Evolutionary conservation across 2,113 vertebrate species (phyloP).

Genomic region (Nycticebus coucang): DNA sequence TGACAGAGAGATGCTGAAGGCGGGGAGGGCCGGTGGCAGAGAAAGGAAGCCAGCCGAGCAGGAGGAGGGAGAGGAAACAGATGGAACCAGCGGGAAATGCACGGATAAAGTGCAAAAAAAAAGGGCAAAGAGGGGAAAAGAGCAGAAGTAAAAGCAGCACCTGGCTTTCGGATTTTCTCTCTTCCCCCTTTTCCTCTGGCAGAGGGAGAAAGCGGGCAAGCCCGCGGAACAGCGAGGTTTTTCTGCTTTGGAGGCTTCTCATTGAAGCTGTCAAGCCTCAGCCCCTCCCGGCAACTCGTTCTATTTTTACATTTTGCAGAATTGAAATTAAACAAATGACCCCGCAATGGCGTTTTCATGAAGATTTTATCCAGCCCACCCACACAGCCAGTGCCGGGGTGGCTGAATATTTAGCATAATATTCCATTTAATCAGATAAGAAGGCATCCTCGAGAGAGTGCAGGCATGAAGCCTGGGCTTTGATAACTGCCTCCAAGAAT

Average conservation of each 20-base stretch:
- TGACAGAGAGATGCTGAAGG: not conserved
- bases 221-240: not conserved
- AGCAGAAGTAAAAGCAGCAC: not conserved
- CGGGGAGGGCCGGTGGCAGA: rapidly evolving
- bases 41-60: not conserved
- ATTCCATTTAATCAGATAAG: slow-evolving; percentile 51
- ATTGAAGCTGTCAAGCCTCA: slow-evolving; percentile 53
- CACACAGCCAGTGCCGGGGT: not conserved
- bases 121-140: not conserved
- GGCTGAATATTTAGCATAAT: slow-evolving; percentile 59
- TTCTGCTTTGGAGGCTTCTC: slow-evolving; percentile 45
- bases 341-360: slow-evolving; percentile 45
- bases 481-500: not conserved
- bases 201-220: not conserved
- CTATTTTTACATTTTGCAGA: slow-evolving; percentile 80
- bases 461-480: not conserved
- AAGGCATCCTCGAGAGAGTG: slow-evolving; percentile 1
- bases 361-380: slow-evolving; percentile 71
- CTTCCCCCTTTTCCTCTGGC: not conserved
- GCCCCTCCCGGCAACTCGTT: slow-evolving; percentile 45
- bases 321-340: slow-evolving; percentile 59
- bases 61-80: not conserved
- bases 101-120: not conserved
- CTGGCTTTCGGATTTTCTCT: not conserved
- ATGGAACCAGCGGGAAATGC: not conserved